Evolutionary conservation across 2,888 invertebrate genomes (phyloP), one percentile per base, ranked within the genome.

Genomic region (Norana najaformis): DNA sequence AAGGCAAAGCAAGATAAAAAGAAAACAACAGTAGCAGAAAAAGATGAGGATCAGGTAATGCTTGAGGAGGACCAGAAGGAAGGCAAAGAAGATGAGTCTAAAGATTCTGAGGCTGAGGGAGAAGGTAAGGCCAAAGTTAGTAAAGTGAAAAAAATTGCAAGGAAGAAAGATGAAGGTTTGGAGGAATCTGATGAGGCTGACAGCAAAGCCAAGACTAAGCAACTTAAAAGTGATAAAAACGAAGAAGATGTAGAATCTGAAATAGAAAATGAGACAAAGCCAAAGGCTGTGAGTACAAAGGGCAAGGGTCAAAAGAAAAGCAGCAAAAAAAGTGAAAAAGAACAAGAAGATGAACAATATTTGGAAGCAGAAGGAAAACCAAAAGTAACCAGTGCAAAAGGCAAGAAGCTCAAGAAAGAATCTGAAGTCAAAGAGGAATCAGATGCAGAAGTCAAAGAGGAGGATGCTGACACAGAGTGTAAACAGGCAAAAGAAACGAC

Each of bases 241-340:
- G 69, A 69, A 30, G 69, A 69, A 85, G 85, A 85, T 85, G 11
- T 18, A 6, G 85, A 85, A 37, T 85, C 85, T 85, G 85, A 85
- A 85, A 36, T 36, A 37, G 85, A 85, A 35, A 85, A 4, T 35
- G 36, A 36, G 20, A 23, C 85, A 85, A 85, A 85, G 23, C 37
- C 85, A 85, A 85, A 85, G 35, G 35, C 36, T 85, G 85, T 36
- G 69, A n/a, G 69, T 69, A 8, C 69, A 36, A 85, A 37, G 36
- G n/a, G 13, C 35, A 85, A 85, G 37, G 35, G 35, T 36, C 85
- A 34, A 36, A 85, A 85, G 85, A 85, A 85, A 85, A 23, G n/a
- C 16, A 36, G 18, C 18, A 83, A 39, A 83, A 83, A 38, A 38
- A 37, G n/a, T 36, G 85, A 89, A 38, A 30, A 82, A 83, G 89